Conservation (phyloP, 2,797 vertebrate species). For the Cyprinodon diabolis region DNA sequence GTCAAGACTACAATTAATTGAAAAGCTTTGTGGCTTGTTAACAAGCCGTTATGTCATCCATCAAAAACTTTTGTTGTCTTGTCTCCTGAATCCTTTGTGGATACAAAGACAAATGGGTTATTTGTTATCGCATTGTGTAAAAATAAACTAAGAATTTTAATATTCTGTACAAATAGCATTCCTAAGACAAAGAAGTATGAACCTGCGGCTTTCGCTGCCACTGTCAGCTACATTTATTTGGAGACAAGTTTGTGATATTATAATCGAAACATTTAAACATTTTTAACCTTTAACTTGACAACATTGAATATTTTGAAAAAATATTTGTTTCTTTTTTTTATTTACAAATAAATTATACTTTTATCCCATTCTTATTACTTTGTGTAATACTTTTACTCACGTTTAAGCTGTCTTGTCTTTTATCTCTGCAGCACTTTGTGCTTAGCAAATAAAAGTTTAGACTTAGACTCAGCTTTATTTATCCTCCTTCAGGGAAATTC, state of each 20-base stretch:
- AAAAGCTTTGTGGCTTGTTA: constrained; percentile 59
- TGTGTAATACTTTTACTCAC: too few species aligned
- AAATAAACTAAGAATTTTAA: constrained; percentile 6
- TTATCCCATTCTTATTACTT: too few species aligned
- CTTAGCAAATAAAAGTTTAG: too few species aligned
- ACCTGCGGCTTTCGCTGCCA: neutral
- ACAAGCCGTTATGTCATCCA: constrained; percentile 50
- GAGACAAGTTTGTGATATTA: neutral
- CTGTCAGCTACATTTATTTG: neutral
- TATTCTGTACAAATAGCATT: constrained; percentile 1
- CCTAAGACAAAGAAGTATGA: neutral
- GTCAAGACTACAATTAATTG: constrained; percentile 55
- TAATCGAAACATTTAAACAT: too few species aligned
- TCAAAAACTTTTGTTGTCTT: constrained; percentile 32
- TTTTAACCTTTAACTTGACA: too few species aligned
- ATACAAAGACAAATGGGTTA: constrained; percentile 11
- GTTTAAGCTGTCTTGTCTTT: too few species aligned
- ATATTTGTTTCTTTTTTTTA: too few species aligned
- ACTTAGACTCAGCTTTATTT: too few species aligned
- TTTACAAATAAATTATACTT: too few species aligned
- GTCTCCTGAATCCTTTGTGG: constrained; percentile 18
- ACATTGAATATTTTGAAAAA: too few species aligned
- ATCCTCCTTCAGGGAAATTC: too few species aligned
- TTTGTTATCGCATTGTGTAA: neutral
- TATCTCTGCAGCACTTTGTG: too few species aligned